Evolutionary conservation across 2,888 invertebrate genomes (phyloP).

Genomic region (Calameuta idolon): DNA sequence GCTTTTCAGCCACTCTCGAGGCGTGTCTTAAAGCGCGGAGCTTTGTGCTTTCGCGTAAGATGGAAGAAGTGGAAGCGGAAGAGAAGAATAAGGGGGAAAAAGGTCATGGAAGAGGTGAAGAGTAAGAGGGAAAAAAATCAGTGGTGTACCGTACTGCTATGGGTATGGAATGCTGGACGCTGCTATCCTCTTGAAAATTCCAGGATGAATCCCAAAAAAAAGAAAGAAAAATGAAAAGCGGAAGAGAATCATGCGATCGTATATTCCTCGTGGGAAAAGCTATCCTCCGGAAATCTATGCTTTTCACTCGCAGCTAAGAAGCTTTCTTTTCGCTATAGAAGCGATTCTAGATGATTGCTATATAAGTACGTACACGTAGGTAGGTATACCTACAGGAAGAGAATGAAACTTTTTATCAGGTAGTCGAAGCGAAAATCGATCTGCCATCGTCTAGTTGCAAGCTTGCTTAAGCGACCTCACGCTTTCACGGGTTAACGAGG

Average conservation of each 20-base stretch:
- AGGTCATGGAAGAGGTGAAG: constrained; percentile 8
- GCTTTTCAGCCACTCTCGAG: constrained; percentile 53
- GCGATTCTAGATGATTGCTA: background rate
- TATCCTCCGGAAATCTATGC: background rate
- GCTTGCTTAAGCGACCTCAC: constrained; percentile 21
- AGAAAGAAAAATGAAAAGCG: background rate
- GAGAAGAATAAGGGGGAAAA: constrained; percentile 13
- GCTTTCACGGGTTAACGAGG: constrained; percentile 50
- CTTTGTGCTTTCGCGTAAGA: constrained; percentile 49
- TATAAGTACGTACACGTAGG: background rate
- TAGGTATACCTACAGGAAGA: background rate
- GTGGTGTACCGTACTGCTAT: background rate
- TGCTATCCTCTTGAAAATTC: background rate
- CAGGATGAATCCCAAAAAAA: background rate
- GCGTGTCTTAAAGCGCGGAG: constrained; percentile 50
- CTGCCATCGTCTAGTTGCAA: background rate
- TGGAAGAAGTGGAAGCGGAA: constrained; percentile 7
- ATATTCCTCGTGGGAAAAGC: background rate
- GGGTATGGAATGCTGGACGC: background rate
- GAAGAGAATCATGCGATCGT: background rate
- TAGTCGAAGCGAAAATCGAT: constrained; percentile 3
- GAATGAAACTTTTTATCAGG: background rate
- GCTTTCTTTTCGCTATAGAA: background rate
- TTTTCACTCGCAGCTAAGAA: background rate
- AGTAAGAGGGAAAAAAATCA: constrained; percentile 12